phyloP scores from a whole-genome alignment of 2,888 invertebrate species.

The Notodonta ziczac region DNA sequence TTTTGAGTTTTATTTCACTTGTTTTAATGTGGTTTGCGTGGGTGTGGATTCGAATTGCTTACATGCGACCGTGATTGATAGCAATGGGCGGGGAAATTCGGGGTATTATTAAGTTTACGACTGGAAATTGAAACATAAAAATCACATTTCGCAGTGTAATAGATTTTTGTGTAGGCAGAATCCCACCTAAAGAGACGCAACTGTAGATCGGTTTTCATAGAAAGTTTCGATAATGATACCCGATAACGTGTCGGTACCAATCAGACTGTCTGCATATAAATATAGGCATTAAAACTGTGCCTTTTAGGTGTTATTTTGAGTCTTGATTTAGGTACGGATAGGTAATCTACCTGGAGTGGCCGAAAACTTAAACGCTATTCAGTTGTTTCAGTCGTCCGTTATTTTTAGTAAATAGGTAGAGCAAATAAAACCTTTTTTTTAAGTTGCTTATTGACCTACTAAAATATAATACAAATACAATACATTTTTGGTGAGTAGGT shows the following conservation, averaged over 20 bases:
- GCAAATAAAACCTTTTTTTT: too few relatives aligned
- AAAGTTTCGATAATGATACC: constrained; percentile 28
- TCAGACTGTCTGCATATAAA: constrained; percentile 23
- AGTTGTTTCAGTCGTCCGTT: too few relatives aligned
- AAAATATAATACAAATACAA: too few relatives aligned
- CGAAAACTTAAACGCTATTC: too few relatives aligned
- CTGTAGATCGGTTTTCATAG: constrained; percentile 27
- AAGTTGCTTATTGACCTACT: too few relatives aligned
- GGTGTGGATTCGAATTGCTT: constrained; percentile 59
- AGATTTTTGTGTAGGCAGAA: constrained; percentile 29
- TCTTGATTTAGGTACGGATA: neutral
- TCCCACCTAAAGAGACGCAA: constrained; percentile 24
- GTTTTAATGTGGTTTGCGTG: constrained; percentile 64
- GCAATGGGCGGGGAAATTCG: constrained; percentile 49
- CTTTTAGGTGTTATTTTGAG: constrained; percentile 11
- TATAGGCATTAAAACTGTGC: constrained; percentile 11
- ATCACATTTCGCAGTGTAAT: constrained; percentile 38
- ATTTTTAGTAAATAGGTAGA: too few relatives aligned
- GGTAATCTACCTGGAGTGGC: too few relatives aligned
- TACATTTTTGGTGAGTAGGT: neutral
- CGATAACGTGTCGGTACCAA: constrained; percentile 17
- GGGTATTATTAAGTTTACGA: constrained; percentile 51
- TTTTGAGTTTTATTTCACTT: constrained; percentile 34
- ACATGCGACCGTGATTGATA: constrained; percentile 69
- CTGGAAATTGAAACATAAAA: constrained; percentile 50